Evolutionary conservation across 37 sponge, comb jelly and placozoan species (phyloP), one percentile per base, ranked within the genome.

Genomic region (Haliclona indistincta): DNA sequence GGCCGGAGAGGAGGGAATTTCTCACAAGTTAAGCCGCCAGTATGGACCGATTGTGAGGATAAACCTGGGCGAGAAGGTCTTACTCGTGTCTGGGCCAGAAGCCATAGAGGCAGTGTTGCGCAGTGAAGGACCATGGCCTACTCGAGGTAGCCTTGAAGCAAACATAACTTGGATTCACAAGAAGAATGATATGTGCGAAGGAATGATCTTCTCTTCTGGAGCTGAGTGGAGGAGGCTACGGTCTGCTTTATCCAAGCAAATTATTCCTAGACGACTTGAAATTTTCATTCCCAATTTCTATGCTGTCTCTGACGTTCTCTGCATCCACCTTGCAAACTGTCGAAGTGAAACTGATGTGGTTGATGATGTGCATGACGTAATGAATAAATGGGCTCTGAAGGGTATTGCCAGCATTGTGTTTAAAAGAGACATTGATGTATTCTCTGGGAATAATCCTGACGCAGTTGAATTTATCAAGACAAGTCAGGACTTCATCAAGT

Each of bases 211-310:
- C n/a, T n/a, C n/a, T n/a, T n/a, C n/a, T n/a, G 83, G 83, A 38
- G 68, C 54, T 45, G 76, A 75, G 44, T 83, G 83, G 83, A 83
- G 68, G 69, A 53, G 56, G 49, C 15, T 83, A 15, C 35, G 83
- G 58, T 49, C 76, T 11, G 66, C 70, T 26, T 60, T 47, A 7
- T 43, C 33, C 47, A 66, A 75, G 40, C 83, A 74, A 37, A 30
- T 83, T 5, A 28, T 66, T 23, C 83, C 83, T 26, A 67, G 69
- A 32, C 43, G 63, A 29, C 74, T 83, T 1, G 47, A 37, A 20
- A 56, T 60, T 37, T 67, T 33, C 56, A 47, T 67, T 25, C 38
- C 56, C 25, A 35, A 44, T n/a, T 64, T 81, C n/a, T 38, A 43
- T 39, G 37, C 43, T 63, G 47, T 63, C 37, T 73, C 66, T 41